Percentiles rank a stretch among this genome's conserved stretches.
phyloP scores from a whole-genome alignment of 2,888 invertebrate genomes.

The Synergus itoensis region DNA sequence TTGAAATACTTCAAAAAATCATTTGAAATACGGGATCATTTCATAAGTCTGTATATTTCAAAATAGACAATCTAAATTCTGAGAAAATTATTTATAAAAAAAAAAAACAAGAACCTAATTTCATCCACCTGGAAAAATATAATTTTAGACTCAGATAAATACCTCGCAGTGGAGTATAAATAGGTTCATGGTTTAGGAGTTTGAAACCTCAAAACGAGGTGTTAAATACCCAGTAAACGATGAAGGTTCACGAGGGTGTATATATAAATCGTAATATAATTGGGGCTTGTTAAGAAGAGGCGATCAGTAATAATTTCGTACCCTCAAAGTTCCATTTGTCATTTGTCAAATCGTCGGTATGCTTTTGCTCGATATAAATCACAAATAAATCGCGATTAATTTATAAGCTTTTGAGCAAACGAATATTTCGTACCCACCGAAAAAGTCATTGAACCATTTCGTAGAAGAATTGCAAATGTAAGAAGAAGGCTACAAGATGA shows the following conservation, averaged over 20 bases:
- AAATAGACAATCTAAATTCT: no score
- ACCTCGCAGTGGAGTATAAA: not conserved
- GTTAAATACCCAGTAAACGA: not conserved
- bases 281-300: not conserved
- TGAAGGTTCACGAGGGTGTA: not conserved
- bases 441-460: not conserved
- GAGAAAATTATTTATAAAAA: no score
- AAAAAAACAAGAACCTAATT: not conserved
- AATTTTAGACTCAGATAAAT: not conserved
- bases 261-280: not conserved
- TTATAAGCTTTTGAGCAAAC: not conserved
- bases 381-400: conserved; percentile 7
- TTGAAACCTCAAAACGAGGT: not conserved
- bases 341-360: not conserved
- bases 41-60: no score
- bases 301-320: not conserved
- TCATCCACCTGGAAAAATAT: not conserved
- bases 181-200: not conserved
- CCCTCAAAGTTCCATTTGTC: not conserved
- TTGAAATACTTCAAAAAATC: no score
- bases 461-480: not conserved
- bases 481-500: not conserved
- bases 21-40: no score
- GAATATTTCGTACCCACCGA: not conserved
- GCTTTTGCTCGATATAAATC: not conserved